phyloP scores from a whole-genome alignment of 1,140 invertebrate species.

The Choristoneura fumiferana region DNA sequence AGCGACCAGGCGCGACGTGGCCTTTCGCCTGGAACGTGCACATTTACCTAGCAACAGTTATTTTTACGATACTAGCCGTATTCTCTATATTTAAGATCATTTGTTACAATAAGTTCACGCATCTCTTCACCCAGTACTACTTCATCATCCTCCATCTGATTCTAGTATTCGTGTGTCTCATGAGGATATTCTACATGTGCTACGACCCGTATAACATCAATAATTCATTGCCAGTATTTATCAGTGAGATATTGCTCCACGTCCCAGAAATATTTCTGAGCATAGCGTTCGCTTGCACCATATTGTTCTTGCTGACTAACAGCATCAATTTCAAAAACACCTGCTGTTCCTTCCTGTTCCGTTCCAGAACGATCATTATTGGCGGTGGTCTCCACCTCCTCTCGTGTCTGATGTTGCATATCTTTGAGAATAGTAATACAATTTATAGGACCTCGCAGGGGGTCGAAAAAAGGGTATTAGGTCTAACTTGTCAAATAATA shows the following conservation, averaged over 20 bases:
- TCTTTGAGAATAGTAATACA: slow-evolving; percentile 82
- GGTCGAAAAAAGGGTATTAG: slow-evolving; percentile 80
- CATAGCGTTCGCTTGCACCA: slow-evolving; percentile 90
- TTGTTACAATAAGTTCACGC: slow-evolving; percentile 88
- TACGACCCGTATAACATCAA: slow-evolving; percentile 94
- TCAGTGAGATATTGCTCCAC: slow-evolving; percentile 90
- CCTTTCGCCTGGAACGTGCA: slow-evolving; percentile 93
- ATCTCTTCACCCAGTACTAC: slow-evolving; percentile 89
- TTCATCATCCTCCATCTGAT: slow-evolving; percentile 91
- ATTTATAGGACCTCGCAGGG: slow-evolving; percentile 69
- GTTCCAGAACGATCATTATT: slow-evolving; percentile 86
- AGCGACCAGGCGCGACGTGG: slow-evolving; percentile 80
- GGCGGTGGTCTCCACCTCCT: slow-evolving; percentile 86
- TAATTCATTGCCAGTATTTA: slow-evolving; percentile 85
- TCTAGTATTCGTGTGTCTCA: slow-evolving; percentile 87
- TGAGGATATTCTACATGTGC: slow-evolving; percentile 91
- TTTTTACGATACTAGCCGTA: slow-evolving; percentile 89
- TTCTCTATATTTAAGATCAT: slow-evolving; percentile 91
- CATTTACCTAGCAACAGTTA: slow-evolving; percentile 89
- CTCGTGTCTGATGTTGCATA: slow-evolving; percentile 88
- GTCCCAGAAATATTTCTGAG: slow-evolving; percentile 91
- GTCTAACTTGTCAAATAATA: slow-evolving; percentile 89
- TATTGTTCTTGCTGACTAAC: slow-evolving; percentile 89
- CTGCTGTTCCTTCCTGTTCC: slow-evolving; percentile 83
- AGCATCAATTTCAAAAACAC: slow-evolving; percentile 83